Evolutionary conservation across 2,888 invertebrate species (phyloP).

Genomic region (Idaea biselata): DNA sequence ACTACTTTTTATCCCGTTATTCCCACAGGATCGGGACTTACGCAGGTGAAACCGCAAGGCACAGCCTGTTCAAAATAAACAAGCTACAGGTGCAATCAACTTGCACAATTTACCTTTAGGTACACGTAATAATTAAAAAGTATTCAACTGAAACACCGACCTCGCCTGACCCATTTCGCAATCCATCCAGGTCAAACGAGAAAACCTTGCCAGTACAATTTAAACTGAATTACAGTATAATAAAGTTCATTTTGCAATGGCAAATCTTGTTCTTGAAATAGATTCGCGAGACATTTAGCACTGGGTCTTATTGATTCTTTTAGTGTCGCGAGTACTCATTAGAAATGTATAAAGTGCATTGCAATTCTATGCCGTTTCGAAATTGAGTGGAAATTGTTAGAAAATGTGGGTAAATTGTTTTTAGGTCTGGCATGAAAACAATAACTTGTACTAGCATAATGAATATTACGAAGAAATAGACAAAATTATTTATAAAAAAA

Average conservation of each 20-base stretch:
- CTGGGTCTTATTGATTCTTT: conserved; percentile 54
- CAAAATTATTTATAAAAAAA: too few species aligned
- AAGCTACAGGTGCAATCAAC: conserved; percentile 38
- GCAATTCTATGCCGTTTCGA: not conserved
- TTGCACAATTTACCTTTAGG: conserved; percentile 22
- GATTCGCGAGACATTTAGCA: conserved; percentile 56
- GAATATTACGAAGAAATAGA: too few species aligned
- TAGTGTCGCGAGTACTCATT: conserved; percentile 34
- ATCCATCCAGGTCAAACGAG: conserved; percentile 54
- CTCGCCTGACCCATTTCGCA: conserved; percentile 66
- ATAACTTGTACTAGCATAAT: too few species aligned
- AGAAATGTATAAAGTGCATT: not conserved
- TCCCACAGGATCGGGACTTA: not conserved
- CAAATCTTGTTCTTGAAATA: conserved; percentile 46
- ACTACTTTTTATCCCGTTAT: too few species aligned
- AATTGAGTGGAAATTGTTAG: not conserved
- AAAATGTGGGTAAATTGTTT: too few species aligned
- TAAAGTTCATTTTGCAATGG: conserved; percentile 27
- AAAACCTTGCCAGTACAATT: conserved; percentile 3
- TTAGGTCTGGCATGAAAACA: too few species aligned
- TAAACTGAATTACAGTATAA: not conserved
- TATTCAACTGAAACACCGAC: conserved; percentile 58
- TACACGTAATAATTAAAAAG: conserved; percentile 54
- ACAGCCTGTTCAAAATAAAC: conserved; percentile 8
- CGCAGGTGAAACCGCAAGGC: not conserved